Base-by-base conservation (phyloP, 1,140 invertebrate species). In the Ptiloglossa arizonensis region DNA sequence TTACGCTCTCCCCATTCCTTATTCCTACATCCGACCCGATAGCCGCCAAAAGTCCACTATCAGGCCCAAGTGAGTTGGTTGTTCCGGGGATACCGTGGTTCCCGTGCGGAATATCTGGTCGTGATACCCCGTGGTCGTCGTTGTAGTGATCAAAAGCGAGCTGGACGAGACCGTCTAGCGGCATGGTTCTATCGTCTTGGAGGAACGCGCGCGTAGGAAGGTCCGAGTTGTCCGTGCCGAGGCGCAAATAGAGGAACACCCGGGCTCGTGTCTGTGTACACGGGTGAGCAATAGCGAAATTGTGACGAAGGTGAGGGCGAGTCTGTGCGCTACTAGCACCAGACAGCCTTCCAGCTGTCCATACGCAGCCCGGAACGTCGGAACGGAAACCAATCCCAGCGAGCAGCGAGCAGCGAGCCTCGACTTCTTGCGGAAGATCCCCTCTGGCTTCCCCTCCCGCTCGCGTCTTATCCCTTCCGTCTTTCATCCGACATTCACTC, bases 381-480 rank as follows among this genome's bases (percentile, higher is more conserved):
- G 79, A 78, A 66, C 75, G 56, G 81, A 79, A 83, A 83, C 48
- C 81, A 83, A 82, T 83, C 80, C 75, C 54, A 27, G 66, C 15
- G 52, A 68, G 52, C 54, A 27, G 66, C 15, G 52, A 68, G 52
- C 70, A 24, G 22, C 54, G 64, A 60, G 52, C 44, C 57, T 71
- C 57, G 75, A 77, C 75, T 77, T 71, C 75, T 77, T 77, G 75
- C 75, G 38, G 46, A 69, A 56, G 41, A 69, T 59, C 54, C 73
- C 73, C 66, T 78, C 67, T 68, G 80, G 70, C 64, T 76, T 67
- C 27, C 27, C 24, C 22, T 17, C 59, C 60, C 38, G 32, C 57
- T 27, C 80, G 46, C 82, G 66, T 83, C 83, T 77, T 71, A 87
- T 72, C 69, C 79, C 79, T 77, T 78, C 75, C 67, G 79, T 81